phyloP scores from a whole-genome alignment of 1,140 invertebrate genomes.

The Archegozetes longisetosus region DNA sequence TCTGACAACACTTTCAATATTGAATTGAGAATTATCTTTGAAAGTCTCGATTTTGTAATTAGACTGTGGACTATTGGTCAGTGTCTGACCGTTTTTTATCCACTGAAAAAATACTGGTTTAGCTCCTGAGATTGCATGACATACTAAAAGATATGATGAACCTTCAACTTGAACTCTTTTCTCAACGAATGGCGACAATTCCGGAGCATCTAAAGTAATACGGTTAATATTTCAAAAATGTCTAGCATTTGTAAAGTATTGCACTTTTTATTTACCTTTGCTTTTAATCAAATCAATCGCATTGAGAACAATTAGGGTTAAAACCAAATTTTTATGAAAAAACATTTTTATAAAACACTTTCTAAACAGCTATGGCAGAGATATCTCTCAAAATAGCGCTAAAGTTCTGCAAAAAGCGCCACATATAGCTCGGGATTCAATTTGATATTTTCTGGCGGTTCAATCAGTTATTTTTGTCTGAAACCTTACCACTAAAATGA shows the following conservation, averaged over 20 bases:
- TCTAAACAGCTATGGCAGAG: too few species aligned
- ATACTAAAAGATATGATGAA: conserved; percentile 1
- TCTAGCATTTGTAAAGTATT: background rate
- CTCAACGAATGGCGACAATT: background rate
- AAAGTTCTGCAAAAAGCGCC: too few species aligned
- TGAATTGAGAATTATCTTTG: background rate
- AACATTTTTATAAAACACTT: background rate
- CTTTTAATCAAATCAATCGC: background rate
- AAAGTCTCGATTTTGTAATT: background rate
- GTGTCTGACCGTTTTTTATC: background rate
- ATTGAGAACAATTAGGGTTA: background rate
- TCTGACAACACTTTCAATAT: background rate
- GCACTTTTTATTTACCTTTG: background rate
- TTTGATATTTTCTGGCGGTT: too few species aligned
- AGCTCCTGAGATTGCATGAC: background rate
- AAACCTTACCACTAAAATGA: conserved; percentile 12
- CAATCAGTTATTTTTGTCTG: too few species aligned
- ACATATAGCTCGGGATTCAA: too few species aligned
- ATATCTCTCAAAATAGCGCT: too few species aligned
- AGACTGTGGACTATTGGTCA: background rate
- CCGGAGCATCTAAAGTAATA: too few species aligned
- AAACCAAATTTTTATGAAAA: background rate
- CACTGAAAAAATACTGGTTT: conserved; percentile 2
- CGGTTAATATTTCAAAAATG: background rate
- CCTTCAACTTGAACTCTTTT: background rate